Percentiles rank a stretch among this genome's conserved stretches.
Conservation (phyloP, 2,113 vertebrate genomes). For the Syngnathus typhle region DNA sequence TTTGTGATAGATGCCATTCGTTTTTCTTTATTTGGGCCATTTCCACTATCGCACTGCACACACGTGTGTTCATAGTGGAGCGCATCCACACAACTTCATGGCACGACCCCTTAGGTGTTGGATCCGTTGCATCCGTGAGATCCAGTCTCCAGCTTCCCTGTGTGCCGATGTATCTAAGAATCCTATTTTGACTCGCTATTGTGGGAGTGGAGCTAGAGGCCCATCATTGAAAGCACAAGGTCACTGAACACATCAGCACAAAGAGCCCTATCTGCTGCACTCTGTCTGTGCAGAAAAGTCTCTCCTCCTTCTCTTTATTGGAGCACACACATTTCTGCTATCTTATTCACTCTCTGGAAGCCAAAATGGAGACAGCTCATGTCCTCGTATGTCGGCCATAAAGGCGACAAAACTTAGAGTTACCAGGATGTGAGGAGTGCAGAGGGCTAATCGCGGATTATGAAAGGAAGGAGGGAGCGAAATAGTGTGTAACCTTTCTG, state of each 20-base stretch:
- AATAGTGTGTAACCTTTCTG: neutral
- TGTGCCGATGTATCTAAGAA: constrained; percentile 62
- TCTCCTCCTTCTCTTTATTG: constrained; percentile 28
- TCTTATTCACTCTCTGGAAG: constrained; percentile 49
- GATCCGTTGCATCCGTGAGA: constrained; percentile 50
- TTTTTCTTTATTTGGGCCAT: constrained; percentile 45
- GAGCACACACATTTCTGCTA: constrained; percentile 25
- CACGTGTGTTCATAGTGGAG: neutral
- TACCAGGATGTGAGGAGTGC: constrained; percentile 23
- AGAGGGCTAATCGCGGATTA: constrained; percentile 36
- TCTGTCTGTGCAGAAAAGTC: constrained; percentile 36
- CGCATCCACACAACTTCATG: constrained; percentile 25
- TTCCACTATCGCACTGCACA: constrained; percentile 26
- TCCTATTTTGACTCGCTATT: constrained; percentile 60
- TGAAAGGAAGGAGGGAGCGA: constrained; percentile 12
- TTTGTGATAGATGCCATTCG: constrained; percentile 53
- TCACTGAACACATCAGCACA: constrained; percentile 61
- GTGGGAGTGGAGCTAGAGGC: constrained; percentile 55
- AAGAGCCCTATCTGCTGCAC: constrained; percentile 52
- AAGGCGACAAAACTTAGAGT: constrained; percentile 41
- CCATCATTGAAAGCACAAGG: constrained; percentile 63
- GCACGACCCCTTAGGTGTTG: constrained; percentile 18
- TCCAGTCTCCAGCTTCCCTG: constrained; percentile 38
- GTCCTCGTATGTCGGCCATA: constrained; percentile 50
- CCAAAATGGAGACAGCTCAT: constrained; percentile 50